Conservation (phyloP, 2,113 vertebrate species). For the Otus sunia region DNA sequence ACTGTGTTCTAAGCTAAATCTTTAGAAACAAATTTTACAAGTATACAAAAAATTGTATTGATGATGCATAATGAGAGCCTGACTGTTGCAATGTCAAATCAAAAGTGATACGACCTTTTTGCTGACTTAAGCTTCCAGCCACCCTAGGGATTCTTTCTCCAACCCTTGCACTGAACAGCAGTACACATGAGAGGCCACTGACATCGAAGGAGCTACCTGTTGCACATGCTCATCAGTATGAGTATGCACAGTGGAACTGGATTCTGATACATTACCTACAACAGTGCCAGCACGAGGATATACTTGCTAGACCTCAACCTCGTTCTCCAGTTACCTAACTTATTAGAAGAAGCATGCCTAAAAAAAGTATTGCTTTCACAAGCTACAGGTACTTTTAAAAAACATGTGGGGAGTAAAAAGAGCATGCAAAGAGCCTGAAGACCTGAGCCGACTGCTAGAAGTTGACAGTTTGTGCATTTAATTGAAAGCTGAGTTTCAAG, state of each 20-base stretch:
- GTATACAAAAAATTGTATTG: background rate
- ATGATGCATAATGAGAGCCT: background rate
- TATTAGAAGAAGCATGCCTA: background rate
- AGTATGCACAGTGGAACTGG: background rate
- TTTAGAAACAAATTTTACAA: background rate
- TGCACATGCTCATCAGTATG: rapidly evolving
- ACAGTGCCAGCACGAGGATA: background rate
- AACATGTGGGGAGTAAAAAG: rapidly evolving
- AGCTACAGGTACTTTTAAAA: background rate
- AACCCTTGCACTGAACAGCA: background rate
- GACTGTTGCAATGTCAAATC: background rate
- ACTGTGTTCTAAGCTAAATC: background rate
- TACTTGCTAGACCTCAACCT: background rate
- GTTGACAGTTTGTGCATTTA: background rate
- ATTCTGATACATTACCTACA: background rate
- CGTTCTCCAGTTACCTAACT: background rate
- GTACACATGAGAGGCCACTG: background rate
- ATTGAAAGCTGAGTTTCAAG: background rate
- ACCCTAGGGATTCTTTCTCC: background rate
- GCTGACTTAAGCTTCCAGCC: background rate
- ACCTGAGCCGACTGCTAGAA: background rate
- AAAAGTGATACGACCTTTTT: background rate
- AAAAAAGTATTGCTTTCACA: background rate
- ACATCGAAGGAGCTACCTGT: background rate
- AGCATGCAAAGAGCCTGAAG: background rate